Base-by-base conservation (phyloP, 2,797 vertebrate species). In the Myiotriccus ornatus region DNA sequence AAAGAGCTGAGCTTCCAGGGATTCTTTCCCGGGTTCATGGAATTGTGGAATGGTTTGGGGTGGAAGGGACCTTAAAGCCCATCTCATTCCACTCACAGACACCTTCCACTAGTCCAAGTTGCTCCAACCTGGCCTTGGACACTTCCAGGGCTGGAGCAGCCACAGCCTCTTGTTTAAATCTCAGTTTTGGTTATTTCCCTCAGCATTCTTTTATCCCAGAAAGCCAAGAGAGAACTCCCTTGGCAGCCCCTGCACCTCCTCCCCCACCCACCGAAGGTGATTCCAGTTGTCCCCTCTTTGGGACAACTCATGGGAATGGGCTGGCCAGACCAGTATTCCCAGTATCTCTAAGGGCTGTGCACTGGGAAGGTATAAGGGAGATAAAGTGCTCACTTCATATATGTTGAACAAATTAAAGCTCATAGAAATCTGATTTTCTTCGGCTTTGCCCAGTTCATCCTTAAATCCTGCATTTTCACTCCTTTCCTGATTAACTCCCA, bases 341-440 rank as follows among this genome's bases (percentile, higher is more conserved):
- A 65, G 6, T 4, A 12, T 28, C 18, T 23, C 67, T 20, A 53
- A 7, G 23, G 32, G 13, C 2, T 8, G 6, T 3, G 56, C 43
- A 21, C 32, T 19, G 56, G 50, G 35, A 37, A 16, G 14, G 16
- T 23, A 3, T 14, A 28, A 76, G 28, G 53, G 56, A 46, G 22
- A 44, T 1, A 8, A 73, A 73, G 8, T 5, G 0, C 15, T 69
- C 27, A 15, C 50, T 82, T 77, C 6, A 22, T 43, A 0, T 4
- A 8, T 17, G 3, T 12, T 55, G 13, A 79, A 65, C 30, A 79
- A 82, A 52, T 34, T 41, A 71, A 90, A 69, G 7, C 10, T 25
- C 10, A 28, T 9, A 53, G 14, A 77, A 70, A 74, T 23, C 17
- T 6, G 18, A 1, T 49, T 50, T 7, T 17, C 8, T 62, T 57